Evolutionary conservation across 2,797 vertebrate genomes (phyloP).

Genomic region (Bovichtus variegatus): DNA sequence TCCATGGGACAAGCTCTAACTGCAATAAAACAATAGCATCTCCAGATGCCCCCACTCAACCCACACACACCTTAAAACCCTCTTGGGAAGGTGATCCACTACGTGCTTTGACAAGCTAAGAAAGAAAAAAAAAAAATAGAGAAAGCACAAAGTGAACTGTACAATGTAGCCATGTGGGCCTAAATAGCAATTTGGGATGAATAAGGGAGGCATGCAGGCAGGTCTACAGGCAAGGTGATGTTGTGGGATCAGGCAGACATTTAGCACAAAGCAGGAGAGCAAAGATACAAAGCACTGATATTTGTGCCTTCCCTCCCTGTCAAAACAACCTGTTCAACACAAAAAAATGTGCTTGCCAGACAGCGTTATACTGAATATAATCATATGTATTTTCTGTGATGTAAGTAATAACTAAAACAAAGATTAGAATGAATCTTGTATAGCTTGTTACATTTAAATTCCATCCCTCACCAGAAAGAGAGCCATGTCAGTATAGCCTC

Average conservation of each 20-base stretch:
- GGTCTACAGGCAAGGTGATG: slow-evolving; percentile 77
- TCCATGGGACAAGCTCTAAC: slow-evolving; percentile 67
- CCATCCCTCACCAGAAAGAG: slow-evolving; percentile 64
- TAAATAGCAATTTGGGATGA: slow-evolving; percentile 65
- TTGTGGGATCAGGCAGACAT: slow-evolving; percentile 79
- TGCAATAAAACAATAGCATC: slow-evolving; percentile 61
- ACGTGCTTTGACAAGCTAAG: slow-evolving; percentile 81
- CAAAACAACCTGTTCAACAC: slow-evolving; percentile 79
- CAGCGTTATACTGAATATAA: slow-evolving; percentile 85
- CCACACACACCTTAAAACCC: slow-evolving; percentile 67
- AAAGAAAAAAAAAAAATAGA: slow-evolving; percentile 38
- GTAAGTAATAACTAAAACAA: slow-evolving; percentile 84
- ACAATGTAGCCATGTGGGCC: slow-evolving; percentile 73
- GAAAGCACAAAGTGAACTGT: slow-evolving; percentile 77
- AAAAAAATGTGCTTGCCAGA: slow-evolving; percentile 82
- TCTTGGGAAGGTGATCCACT: slow-evolving; percentile 63
- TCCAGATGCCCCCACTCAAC: slow-evolving; percentile 65
- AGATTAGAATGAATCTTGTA: slow-evolving; percentile 84
- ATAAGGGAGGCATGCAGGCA: slow-evolving; percentile 77
- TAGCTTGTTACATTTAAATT: slow-evolving; percentile 80
- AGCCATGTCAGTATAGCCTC: slow-evolving; percentile 66
- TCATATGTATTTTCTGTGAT: slow-evolving; percentile 83
- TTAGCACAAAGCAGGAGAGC: slow-evolving; percentile 74
- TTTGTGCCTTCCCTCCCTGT: slow-evolving; percentile 66
- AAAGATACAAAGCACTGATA: slow-evolving; percentile 68